Evolutionary conservation across 2,888 invertebrate genomes (phyloP), one percentile per base, ranked within the genome.

Genomic region (Lucinisca nassula): DNA sequence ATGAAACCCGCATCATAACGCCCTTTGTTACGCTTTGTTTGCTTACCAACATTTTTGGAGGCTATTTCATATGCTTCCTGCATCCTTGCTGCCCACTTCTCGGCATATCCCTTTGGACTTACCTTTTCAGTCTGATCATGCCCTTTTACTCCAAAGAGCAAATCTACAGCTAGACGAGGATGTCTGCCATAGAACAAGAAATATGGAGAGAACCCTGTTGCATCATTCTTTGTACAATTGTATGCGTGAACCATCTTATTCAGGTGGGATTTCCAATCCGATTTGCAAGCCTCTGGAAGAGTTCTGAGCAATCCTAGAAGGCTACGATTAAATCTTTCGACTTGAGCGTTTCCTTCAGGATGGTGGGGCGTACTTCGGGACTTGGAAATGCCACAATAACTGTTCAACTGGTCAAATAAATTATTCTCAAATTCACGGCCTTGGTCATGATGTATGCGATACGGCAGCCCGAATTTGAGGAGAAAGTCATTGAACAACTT

Each of bases 351-450:
- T 14, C 75, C 87, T 67, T 76, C 35, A 30, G 83, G 87, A 21
- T 80, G 83, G 24, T 70, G 83, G 27, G 80, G 83, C 6, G 83
- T 87, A 8, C 80, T 86, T 12, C 79, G 24, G 3, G 86, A 86
- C 32, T 75, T 58, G 0, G 61, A 40, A 27, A 87, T 79, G 3
- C 81, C 79, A 24, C 72, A 67, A 17, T 27, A 75, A 21, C 80
- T 67, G 38, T 87, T 76, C 1, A 87, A 51, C n/a, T 79, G 67
- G 17, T 55, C 32, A 40, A 90, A 88, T 17, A 90, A 72, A 8
- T 70, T 14, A 72, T 88, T 88, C 40, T 90, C 84, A 73, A 88
- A 88, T 30, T 87, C 84, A 1, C 67, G 38, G 8, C 90, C 86
- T 40, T 84, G 88, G 45, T 90, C 84, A 70, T 82, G 88, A 30